phyloP scores from a whole-genome alignment of 2,797 vertebrate species.

The Acanthis flammea region DNA sequence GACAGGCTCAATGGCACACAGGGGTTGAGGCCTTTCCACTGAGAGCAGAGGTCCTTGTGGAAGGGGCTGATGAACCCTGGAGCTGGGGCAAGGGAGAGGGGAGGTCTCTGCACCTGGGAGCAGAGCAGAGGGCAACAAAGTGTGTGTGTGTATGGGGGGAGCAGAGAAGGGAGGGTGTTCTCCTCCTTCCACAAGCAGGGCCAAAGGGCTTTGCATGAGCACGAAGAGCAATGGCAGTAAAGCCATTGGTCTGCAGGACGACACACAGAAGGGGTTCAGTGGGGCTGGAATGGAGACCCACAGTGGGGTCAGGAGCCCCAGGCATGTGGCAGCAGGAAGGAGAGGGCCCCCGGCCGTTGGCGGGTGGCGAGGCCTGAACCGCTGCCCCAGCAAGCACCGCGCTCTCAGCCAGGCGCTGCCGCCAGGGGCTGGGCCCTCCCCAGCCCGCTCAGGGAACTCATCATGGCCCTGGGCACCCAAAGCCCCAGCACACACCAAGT shows the following conservation, averaged over 20 bases:
- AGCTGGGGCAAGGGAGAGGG: background rate
- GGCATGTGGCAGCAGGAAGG: background rate
- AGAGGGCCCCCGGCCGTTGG: background rate
- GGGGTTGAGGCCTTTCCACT: background rate
- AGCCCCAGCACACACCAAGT: background rate
- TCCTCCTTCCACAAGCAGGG: background rate
- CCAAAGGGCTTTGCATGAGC: background rate
- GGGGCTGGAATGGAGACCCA: accelerated
- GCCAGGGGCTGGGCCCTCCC: background rate
- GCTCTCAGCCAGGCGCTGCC: background rate
- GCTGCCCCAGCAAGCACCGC: background rate
- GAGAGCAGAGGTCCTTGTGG: background rate
- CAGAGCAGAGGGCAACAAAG: background rate
- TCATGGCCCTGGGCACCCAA: background rate
- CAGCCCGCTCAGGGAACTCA: background rate
- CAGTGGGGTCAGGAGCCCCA: background rate
- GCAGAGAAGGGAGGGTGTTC: accelerated
- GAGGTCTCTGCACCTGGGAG: background rate
- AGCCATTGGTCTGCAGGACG: background rate
- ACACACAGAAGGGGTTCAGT: background rate
- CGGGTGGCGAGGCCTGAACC: background rate
- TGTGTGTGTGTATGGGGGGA: background rate
- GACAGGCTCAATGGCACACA: background rate
- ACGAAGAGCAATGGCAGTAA: accelerated
- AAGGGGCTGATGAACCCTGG: background rate